phyloP scores from a whole-genome alignment of 2,888 invertebrate species.

The Nomada lathburiana region DNA sequence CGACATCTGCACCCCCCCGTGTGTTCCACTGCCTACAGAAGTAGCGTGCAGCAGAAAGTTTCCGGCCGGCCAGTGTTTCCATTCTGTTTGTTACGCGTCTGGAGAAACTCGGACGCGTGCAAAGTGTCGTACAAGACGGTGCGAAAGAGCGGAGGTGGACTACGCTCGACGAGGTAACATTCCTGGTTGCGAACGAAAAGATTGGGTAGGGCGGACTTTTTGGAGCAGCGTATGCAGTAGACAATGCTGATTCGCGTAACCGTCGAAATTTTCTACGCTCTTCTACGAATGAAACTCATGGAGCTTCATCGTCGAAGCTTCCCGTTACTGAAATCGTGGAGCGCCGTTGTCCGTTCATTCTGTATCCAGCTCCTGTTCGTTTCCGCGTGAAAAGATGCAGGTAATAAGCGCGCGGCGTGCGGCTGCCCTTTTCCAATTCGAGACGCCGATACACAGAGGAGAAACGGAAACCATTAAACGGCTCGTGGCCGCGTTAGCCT shows the following conservation, averaged over 20 bases:
- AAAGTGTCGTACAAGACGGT: not conserved
- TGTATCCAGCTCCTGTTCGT: not conserved
- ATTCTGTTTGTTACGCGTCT: not conserved
- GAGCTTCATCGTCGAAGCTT: no score
- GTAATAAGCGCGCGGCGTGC: constrained; percentile 33
- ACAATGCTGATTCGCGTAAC: no score
- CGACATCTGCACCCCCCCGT: constrained; percentile 74
- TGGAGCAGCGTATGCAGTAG: no score
- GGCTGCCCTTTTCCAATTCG: constrained; percentile 20
- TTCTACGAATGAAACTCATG: no score
- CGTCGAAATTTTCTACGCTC: no score
- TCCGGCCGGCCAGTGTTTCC: constrained; percentile 1
- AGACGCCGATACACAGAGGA: constrained; percentile 21
- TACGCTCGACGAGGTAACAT: not conserved
- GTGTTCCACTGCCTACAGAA: constrained; percentile 33
- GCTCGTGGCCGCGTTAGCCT: constrained; percentile 44
- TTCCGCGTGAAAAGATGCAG: not conserved
- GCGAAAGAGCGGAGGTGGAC: not conserved
- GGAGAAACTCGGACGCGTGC: not conserved
- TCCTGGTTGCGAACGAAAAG: no score
- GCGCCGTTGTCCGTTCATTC: not conserved
- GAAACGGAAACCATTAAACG: constrained; percentile 63
- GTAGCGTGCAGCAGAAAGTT: constrained; percentile 35
- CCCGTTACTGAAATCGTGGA: no score
- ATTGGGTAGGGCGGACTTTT: no score